A percentile compares a stretch with the other conserved stretches of the same genome.
Conservation (phyloP, 2,797 vertebrate genomes). For the Mycteria americana region DNA sequence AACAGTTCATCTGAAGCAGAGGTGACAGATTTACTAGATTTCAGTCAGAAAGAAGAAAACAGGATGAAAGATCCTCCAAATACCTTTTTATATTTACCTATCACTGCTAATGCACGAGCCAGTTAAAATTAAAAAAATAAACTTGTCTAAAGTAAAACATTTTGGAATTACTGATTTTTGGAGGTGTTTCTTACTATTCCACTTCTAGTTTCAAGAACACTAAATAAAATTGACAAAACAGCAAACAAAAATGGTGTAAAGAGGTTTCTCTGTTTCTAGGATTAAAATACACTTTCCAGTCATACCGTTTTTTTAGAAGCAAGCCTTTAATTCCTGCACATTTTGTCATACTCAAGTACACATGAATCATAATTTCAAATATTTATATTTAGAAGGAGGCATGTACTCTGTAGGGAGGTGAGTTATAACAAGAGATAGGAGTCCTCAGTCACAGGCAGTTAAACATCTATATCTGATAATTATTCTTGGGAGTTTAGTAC, state of each 20-base stretch:
- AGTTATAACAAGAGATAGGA: constrained; percentile 1
- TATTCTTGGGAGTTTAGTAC: constrained; percentile 15
- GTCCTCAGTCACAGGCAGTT: constrained; percentile 37
- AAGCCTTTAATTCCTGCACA: background rate
- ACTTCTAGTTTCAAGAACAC: background rate
- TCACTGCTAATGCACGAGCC: background rate
- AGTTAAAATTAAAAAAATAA: background rate
- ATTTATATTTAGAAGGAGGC: constrained; percentile 27
- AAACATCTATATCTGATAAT: constrained; percentile 20
- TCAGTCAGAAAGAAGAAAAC: background rate
- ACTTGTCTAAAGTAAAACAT: background rate
- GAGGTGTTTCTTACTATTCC: background rate
- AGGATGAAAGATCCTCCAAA: background rate
- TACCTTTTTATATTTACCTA: background rate
- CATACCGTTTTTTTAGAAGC: background rate
- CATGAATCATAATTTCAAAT: constrained; percentile 29
- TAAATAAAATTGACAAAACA: background rate
- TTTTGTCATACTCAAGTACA: background rate
- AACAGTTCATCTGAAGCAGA: background rate
- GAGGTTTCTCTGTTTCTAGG: background rate
- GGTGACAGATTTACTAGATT: background rate
- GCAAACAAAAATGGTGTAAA: background rate
- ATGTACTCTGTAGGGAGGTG: background rate
- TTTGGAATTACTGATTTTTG: background rate
- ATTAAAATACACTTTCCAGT: background rate